These are phyloP conservation scores for Conus ventricosus DNA, from an alignment of 1,140 invertebrate species.

Conservation along the genomic window DNA sequence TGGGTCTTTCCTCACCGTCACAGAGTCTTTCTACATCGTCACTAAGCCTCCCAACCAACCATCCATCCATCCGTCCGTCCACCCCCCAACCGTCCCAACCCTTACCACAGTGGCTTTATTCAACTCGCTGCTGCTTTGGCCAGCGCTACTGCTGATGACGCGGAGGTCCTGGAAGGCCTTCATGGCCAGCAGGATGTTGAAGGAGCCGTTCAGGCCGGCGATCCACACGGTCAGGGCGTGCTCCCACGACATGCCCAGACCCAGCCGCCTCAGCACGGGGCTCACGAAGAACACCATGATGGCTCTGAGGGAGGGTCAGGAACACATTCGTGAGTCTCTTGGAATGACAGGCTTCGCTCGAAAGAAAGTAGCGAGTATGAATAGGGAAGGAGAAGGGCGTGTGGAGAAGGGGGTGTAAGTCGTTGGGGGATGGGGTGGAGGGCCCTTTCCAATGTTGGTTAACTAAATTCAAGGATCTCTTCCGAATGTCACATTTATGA, in stretches of 20 bases:
- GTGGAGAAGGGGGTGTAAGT: not conserved
- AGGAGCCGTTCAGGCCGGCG: slow-evolving; percentile 13
- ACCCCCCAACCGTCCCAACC: too few relatives aligned
- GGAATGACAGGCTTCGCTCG: not conserved
- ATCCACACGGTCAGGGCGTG: slow-evolving; percentile 44
- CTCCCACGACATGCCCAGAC: slow-evolving; percentile 74
- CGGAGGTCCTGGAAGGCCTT: not conserved
- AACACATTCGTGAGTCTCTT: too few relatives aligned
- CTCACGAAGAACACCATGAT: slow-evolving; percentile 69
- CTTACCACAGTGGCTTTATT: too few relatives aligned
- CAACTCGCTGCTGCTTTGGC: not conserved
- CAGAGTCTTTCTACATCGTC: too few relatives aligned
- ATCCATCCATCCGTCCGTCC: too few relatives aligned
- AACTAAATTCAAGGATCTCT: too few relatives aligned
- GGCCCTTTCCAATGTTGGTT: too few relatives aligned
- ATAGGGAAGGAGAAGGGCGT: not conserved
- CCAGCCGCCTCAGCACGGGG: slow-evolving; percentile 72
- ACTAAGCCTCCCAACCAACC: too few relatives aligned
- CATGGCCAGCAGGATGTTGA: slow-evolving; percentile 21
- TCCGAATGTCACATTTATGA: too few relatives aligned
- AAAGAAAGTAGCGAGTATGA: not conserved
- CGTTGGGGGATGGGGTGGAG: too few relatives aligned
- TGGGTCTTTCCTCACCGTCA: too few relatives aligned
- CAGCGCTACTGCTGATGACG: not conserved
- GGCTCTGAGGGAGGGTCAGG: slow-evolving; percentile 42